Base-by-base conservation (phyloP, 2,113 vertebrate species). In the Melospiza melodia region DNA sequence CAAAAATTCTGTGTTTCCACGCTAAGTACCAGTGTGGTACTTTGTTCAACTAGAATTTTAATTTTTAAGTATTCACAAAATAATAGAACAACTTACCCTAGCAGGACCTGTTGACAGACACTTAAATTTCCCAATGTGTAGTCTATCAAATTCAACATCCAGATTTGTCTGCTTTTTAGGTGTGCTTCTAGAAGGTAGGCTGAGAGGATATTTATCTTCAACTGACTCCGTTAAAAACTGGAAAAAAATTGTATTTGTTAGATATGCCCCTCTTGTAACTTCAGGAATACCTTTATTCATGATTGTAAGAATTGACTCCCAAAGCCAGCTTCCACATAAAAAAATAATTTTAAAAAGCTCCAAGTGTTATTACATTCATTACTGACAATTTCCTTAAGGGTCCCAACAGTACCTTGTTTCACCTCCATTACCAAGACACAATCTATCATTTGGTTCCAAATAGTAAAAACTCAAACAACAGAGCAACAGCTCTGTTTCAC, bases 61-160 rank as follows among this genome's bases (percentile, higher is more conserved):
- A 21, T n/a, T 92, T 71, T 84, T 51, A 83, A 84, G 51, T 62
- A 73, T 35, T 59, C 21, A 82, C n/a, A 65, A 75, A 46, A 80
- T 11, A 79, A 57, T 4, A 90, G 33, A 76, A n/a, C 18, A 93
- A 97, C 98, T 98, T 98, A 98, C 98, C 79, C 63, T 97, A 83
- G 95, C 96, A 91, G 75, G 97, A 86, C 97, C 98, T 77, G 90
- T 95, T 91, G 98, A 93, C 80, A 84, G 65, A 92, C 97, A 97
- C 84, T 97, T 98, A 74, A 91, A 97, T 94, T 95, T 98, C 78
- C 98, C 98, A 85, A 98, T 95, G 86, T 98, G 98, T 12, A 98
- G 20, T 76, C 69, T 96, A 68, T 94, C 87, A 97, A 98, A 98
- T 67, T 95, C 54, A 94, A 98, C 75, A 90, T 98, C 93, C 85